These are phyloP conservation scores for Nothocercus julius DNA, from an alignment of 2,113 vertebrate genomes.

Conservation along the genomic window DNA sequence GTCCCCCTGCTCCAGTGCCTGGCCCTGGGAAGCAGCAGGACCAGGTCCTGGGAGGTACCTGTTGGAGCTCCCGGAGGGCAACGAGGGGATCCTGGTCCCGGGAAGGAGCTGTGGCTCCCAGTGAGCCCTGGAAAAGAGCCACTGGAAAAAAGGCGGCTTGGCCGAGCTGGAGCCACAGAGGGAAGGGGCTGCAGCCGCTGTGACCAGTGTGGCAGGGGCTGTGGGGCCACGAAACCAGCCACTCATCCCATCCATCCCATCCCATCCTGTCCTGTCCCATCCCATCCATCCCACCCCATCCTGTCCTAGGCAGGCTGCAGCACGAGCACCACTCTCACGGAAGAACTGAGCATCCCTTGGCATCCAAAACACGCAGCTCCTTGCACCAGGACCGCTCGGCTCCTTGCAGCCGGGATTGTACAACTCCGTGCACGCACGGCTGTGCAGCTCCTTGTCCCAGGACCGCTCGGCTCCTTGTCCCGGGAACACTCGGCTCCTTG, in stretches of 20 bases:
- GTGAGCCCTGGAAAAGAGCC: constrained; percentile 8
- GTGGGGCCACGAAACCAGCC: no score
- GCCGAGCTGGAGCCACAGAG: background rate
- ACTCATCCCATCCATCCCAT: background rate
- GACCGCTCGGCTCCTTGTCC: no score
- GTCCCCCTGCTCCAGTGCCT: background rate
- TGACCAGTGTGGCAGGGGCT: background rate
- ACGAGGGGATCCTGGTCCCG: background rate
- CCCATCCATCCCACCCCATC: background rate
- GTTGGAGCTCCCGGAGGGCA: no score
- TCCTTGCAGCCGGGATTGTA: no score
- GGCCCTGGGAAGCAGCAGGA: no score
- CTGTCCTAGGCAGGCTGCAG: no score
- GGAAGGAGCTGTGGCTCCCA: background rate
- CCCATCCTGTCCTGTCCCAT: background rate
- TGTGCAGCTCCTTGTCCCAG: background rate
- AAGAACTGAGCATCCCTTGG: rapidly evolving
- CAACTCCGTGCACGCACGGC: background rate
- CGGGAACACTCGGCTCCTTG: no score
- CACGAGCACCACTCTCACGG: background rate
- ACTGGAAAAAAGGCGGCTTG: constrained; percentile 38
- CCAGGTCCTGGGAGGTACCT: no score
- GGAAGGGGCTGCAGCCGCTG: background rate
- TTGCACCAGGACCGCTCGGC: no score
- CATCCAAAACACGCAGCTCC: no score